A percentile compares a stretch with the other conserved stretches of the same genome.
Conservation (phyloP, 30 jellyfish, hydroid and myxozoan species). For the Clytia hemisphaerica region DNA sequence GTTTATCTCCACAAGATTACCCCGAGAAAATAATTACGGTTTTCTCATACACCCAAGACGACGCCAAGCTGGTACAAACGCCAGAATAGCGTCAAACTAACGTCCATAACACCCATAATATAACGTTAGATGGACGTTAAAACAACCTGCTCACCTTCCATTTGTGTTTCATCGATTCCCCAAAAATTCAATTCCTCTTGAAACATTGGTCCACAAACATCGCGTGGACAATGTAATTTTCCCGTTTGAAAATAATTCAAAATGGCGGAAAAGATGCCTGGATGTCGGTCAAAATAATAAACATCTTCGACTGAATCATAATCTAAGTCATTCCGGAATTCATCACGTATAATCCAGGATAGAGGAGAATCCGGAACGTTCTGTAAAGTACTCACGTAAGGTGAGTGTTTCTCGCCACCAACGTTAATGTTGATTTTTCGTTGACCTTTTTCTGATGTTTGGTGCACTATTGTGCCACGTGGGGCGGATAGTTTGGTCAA, state of each 20-base stretch:
- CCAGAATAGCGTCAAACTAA: too few species aligned
- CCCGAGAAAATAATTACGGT: too few species aligned
- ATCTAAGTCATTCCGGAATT: slow-evolving; percentile 42
- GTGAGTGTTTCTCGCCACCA: slow-evolving; percentile 76
- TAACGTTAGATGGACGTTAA: too few species aligned
- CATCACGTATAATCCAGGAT: slow-evolving; percentile 66
- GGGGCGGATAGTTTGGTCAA: too few species aligned
- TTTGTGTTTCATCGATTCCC: slow-evolving; percentile 94
- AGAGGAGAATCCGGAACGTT: slow-evolving; percentile 93
- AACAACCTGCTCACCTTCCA: slow-evolving; percentile 57
- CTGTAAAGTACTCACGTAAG: slow-evolving; percentile 63
- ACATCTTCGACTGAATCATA: slow-evolving; percentile 56
- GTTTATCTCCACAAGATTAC: too few species aligned
- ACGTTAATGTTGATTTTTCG: slow-evolving; percentile 54
- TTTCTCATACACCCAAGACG: too few species aligned
- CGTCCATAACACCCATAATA: too few species aligned
- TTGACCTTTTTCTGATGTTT: slow-evolving; percentile 5
- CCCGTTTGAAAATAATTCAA: slow-evolving; percentile 90
- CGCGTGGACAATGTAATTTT: slow-evolving; percentile 86
- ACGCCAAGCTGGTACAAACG: too few species aligned
- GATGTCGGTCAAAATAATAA: slow-evolving; percentile 82
- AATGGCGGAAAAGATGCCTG: slow-evolving; percentile 70
- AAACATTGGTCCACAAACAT: slow-evolving; percentile 89
- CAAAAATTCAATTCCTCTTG: slow-evolving; percentile 82
- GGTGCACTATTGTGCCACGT: slow-evolving; percentile 44